These are phyloP conservation scores for Saccostrea glomerata DNA, from an alignment of 1,140 invertebrate genomes.

Conservation along the genomic window DNA sequence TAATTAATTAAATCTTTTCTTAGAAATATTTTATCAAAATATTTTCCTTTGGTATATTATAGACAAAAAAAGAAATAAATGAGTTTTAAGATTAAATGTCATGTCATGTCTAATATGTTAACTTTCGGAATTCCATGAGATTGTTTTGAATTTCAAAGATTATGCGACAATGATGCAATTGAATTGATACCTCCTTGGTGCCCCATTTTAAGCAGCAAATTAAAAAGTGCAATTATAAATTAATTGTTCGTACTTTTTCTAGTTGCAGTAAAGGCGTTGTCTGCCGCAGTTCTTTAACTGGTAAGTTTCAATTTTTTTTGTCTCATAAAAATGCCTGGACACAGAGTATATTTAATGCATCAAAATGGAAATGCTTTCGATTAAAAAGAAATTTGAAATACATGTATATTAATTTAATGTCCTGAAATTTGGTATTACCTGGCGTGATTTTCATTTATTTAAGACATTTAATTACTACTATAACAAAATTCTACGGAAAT, in stretches of 20 bases:
- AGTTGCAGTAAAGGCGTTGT: constrained; percentile 26
- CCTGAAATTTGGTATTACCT: no score
- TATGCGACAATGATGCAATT: background rate
- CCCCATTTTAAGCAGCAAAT: background rate
- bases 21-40: background rate
- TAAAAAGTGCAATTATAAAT: constrained; percentile 31
- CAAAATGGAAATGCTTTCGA: no score
- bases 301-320: background rate
- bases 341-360: background rate
- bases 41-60: background rate
- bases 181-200: background rate
- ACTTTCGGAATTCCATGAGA: background rate
- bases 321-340: background rate
- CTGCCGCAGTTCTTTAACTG: constrained; percentile 9
- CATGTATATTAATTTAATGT: no score
- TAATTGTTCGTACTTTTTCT: constrained; percentile 13
- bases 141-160: background rate
- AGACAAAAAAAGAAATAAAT: background rate
- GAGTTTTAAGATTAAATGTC: background rate
- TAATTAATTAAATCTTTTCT: background rate
- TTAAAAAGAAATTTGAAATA: no score
- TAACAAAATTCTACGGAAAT: no score
- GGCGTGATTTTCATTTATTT: no score
- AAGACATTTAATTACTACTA: no score
- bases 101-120: background rate